Evolutionary conservation across 64 coral and sea anemone species (phyloP), one percentile per base, ranked within the genome.

Genomic region (Pachyseris speciosa): DNA sequence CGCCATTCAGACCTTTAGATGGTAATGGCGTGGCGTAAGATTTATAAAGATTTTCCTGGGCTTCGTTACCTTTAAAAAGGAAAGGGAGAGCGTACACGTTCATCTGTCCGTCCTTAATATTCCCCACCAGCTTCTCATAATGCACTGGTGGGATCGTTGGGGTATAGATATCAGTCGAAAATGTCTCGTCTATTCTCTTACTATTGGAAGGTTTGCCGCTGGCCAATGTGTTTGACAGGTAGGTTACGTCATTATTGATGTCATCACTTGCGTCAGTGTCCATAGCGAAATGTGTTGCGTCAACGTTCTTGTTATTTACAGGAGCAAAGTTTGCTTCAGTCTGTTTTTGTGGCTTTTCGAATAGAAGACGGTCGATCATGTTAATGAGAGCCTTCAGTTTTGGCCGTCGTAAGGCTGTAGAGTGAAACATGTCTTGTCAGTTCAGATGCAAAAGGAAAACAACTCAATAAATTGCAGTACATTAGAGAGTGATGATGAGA

Each of bases 261-360:
- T 79, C 53, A 81, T 20, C 22, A 1, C 5, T 40, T 5, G 8
- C 51, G 77, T 81, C 33, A 40, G 3, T 40, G 51, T 81, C 52
- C 30, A 81, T 5, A 24, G 52, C n/a, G 26, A 81, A 26, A n/a
- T 58, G 52, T n/a, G 77, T 63, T n/a, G 34, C 26, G 33, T 80
- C 53, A 40, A 8, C 17, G 53, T 81, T 1, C 11, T 60, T 81
- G 52, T 61, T 22, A 9, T 61, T 81, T 10, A 41, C 53, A 13
- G 53, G 77, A 5, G 34, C 5, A 41, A 63, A 41, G 33, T 63
- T 26, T 39, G 34, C 30, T 29, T 0, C 26, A 41, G 52, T 81
- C 36, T 81, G 75, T 78, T 57, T 78, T 57, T 75, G 75, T 58
- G 44, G 48, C 30, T 79, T 51, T 30, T 38, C 52, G 32, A 38